Percentiles rank a stretch among this genome's conserved stretches.
These are phyloP conservation scores for Platysternon megacephalum DNA, from an alignment of 2,113 vertebrate species.

Conservation along the genomic window DNA sequence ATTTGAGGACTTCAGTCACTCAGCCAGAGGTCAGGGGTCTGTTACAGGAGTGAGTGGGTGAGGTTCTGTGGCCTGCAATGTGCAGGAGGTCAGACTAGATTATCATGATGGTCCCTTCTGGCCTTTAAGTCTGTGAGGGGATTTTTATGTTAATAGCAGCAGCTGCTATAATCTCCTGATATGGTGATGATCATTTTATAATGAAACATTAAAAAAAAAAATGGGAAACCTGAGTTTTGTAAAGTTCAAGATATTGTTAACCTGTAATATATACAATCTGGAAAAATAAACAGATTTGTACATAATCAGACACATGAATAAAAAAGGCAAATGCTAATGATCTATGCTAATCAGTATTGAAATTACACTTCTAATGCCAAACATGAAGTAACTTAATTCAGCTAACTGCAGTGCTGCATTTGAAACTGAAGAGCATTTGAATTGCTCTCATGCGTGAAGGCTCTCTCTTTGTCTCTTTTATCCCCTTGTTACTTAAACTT, in stretches of 20 bases:
- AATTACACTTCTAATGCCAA: constrained; percentile 3
- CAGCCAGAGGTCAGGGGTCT: neutral
- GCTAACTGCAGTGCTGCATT: neutral
- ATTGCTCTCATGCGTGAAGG: constrained; percentile 21
- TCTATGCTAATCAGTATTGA: constrained; percentile 45
- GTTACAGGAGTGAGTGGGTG: neutral
- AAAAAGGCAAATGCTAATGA: neutral
- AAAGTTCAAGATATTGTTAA: neutral
- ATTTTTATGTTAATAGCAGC: neutral
- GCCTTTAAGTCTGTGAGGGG: too few relatives aligned
- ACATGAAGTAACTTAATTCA: constrained; percentile 24
- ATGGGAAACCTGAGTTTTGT: neutral
- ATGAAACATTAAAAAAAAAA: neutral
- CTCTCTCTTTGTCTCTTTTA: constrained; percentile 51
- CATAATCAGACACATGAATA: neutral
- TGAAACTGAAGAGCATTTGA: constrained; percentile 31
- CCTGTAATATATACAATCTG: neutral
- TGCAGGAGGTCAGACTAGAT: neutral
- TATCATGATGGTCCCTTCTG: too few relatives aligned
- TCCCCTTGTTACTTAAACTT: constrained; percentile 55
- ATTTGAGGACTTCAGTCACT: neutral
- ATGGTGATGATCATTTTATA: neutral
- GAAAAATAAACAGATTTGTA: neutral
- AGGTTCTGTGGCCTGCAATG: neutral
- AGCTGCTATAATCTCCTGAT: neutral